Conservation (phyloP, 2,113 vertebrate species). For the Amblyornis subalaris region DNA sequence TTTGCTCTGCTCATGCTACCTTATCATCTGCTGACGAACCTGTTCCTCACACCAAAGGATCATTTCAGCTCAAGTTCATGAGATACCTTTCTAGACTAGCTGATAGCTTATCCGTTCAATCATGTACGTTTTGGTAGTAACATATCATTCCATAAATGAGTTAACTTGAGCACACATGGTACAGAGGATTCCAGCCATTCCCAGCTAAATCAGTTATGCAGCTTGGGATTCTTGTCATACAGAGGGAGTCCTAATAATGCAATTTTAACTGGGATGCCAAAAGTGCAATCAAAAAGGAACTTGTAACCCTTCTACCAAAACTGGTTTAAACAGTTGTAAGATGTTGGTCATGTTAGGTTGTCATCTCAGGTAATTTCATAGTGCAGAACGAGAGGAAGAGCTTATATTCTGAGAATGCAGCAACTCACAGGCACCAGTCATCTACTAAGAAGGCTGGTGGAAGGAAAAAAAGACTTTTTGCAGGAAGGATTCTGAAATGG, state of each 20-base stretch:
- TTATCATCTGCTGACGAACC: background rate
- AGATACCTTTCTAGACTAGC: background rate
- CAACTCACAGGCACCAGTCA: fast-evolving
- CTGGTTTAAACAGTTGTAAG: background rate
- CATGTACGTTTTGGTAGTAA: background rate
- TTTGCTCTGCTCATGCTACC: background rate
- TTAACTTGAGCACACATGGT: background rate
- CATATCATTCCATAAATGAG: background rate
- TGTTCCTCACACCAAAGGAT: background rate
- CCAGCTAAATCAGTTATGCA: background rate
- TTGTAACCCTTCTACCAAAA: background rate
- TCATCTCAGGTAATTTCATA: background rate
- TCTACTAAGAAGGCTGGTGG: fast-evolving
- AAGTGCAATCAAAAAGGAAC: background rate
- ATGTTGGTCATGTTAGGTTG: fast-evolving
- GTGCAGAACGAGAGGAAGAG: background rate
- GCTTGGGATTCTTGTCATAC: background rate
- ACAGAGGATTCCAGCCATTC: background rate
- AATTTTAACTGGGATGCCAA: background rate
- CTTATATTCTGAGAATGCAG: background rate
- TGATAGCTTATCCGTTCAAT: background rate
- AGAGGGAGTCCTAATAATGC: background rate
- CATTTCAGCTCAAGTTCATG: background rate
- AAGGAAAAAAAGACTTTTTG: background rate
- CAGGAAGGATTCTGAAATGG: background rate